Evolutionary conservation across 2,888 invertebrate species (phyloP).

Genomic region (Sarcophaga subvicina): DNA sequence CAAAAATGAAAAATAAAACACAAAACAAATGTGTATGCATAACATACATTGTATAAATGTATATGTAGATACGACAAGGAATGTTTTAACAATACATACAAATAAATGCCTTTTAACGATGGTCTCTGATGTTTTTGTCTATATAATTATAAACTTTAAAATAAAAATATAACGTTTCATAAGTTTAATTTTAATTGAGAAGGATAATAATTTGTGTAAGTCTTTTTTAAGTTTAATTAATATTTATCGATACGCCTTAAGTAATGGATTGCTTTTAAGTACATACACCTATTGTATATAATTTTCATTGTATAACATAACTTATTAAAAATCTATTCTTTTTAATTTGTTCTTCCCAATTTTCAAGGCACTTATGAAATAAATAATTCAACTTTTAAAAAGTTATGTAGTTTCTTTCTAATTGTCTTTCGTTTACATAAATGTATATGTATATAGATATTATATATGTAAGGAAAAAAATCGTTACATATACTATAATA

Average conservation of each 20-base stretch:
- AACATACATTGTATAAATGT: conserved; percentile 40
- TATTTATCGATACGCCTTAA: conserved; percentile 3
- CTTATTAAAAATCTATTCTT: conserved; percentile 37
- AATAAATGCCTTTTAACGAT: conserved; percentile 68
- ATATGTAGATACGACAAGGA: conserved; percentile 25
- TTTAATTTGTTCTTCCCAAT: conserved; percentile 16
- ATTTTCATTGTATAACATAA: conserved; percentile 32
- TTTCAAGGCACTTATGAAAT: conserved; percentile 65
- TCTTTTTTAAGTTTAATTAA: conserved; percentile 17
- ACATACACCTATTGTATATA: conserved; percentile 36
- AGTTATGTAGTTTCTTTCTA: conserved; percentile 57
- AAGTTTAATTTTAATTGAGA: background rate
- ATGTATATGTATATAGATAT: conserved; percentile 3
- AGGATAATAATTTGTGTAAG: background rate
- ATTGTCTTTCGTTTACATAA: conserved; percentile 53
- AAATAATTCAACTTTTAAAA: conserved; percentile 60
- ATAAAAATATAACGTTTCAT: background rate
- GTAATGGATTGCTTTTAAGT: conserved; percentile 42
- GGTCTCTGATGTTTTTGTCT: conserved; percentile 37
- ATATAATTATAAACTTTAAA: conserved; percentile 15
- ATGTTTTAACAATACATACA: conserved; percentile 50
- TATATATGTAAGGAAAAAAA: conserved; percentile 22
- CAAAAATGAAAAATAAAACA: conserved; percentile 21
- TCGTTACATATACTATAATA: conserved; percentile 15
- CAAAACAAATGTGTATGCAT: background rate